Conservation (phyloP, 1,140 invertebrate species). For the Aradophagus sp. region DNA sequence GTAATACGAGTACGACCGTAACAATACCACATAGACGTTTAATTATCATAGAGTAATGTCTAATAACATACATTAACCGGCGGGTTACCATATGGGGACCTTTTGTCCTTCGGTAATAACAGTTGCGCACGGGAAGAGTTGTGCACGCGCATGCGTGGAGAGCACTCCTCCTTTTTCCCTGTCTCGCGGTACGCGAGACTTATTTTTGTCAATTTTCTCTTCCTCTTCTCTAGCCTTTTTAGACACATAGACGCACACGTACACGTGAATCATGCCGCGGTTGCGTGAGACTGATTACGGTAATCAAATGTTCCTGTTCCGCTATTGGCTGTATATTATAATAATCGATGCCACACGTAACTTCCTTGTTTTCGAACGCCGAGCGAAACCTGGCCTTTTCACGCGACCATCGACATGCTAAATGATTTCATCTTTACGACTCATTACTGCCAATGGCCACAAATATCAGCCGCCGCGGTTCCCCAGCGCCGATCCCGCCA, state of each 20-base stretch:
- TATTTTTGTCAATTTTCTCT: slow-evolving; percentile 61
- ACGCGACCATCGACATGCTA: slow-evolving; percentile 59
- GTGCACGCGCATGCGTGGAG: slow-evolving; percentile 69
- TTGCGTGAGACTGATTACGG: slow-evolving; percentile 70
- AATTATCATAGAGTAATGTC: slow-evolving; percentile 76
- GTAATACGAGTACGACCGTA: slow-evolving; percentile 72
- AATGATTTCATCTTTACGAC: slow-evolving; percentile 57
- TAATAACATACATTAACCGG: slow-evolving; percentile 75
- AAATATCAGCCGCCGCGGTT: slow-evolving; percentile 6
- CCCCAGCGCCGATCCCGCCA: too few relatives aligned
- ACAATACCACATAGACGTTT: slow-evolving; percentile 75
- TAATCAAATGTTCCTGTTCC: slow-evolving; percentile 71
- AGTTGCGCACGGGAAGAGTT: slow-evolving; percentile 72
- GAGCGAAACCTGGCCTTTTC: slow-evolving; percentile 53
- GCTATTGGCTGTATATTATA: slow-evolving; percentile 70
- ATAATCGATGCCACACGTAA: slow-evolving; percentile 70
- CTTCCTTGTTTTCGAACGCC: slow-evolving; percentile 63
- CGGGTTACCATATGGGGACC: slow-evolving; percentile 73
- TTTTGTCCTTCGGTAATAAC: slow-evolving; percentile 72
- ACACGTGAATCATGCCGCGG: slow-evolving; percentile 66
- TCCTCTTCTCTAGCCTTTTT: slow-evolving; percentile 55
- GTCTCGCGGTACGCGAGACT: slow-evolving; percentile 57
- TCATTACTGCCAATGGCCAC: slow-evolving; percentile 46
- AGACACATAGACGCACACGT: slow-evolving; percentile 41
- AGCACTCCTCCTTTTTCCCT: slow-evolving; percentile 63